Conservation (phyloP, 2,888 invertebrate species). For the Rhorus exstirpatorius region DNA sequence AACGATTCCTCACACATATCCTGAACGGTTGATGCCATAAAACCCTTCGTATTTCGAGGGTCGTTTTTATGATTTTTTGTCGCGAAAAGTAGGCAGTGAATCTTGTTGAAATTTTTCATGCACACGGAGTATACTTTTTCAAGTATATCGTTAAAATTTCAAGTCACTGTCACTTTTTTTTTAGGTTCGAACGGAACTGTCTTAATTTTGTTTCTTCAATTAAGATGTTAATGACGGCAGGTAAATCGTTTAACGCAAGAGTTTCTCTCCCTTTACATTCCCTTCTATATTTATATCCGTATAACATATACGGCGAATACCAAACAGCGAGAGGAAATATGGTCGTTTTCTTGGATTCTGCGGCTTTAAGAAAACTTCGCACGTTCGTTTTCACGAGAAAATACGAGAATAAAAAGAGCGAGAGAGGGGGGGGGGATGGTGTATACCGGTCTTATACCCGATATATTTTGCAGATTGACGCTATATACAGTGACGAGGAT, state of each 20-base stretch:
- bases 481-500: too few relatives aligned
- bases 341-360: not conserved
- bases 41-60: too few relatives aligned
- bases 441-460: slow-evolving; percentile 12
- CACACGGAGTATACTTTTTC: too few relatives aligned
- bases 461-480: slow-evolving; percentile 56
- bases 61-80: too few relatives aligned
- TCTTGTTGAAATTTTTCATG: too few relatives aligned
- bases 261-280: not conserved
- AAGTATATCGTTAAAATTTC: too few relatives aligned
- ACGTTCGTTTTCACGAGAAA: slow-evolving; percentile 51
- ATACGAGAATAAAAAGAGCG: slow-evolving; percentile 52
- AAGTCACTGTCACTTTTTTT: too few relatives aligned
- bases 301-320: not conserved
- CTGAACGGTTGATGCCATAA: too few relatives aligned
- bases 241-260: not conserved
- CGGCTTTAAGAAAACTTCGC: slow-evolving; percentile 56
- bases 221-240: not conserved
- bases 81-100: too few relatives aligned
- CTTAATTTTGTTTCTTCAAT: not conserved
- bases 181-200: too few relatives aligned
- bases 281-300: not conserved
- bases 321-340: slow-evolving; percentile 38
- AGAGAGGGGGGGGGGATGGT: slow-evolving; percentile 16
- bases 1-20: too few relatives aligned